Evolutionary conservation across 2,888 invertebrate species (phyloP), one percentile per base, ranked within the genome.

Genomic region (Sinhomidia bicolor): DNA sequence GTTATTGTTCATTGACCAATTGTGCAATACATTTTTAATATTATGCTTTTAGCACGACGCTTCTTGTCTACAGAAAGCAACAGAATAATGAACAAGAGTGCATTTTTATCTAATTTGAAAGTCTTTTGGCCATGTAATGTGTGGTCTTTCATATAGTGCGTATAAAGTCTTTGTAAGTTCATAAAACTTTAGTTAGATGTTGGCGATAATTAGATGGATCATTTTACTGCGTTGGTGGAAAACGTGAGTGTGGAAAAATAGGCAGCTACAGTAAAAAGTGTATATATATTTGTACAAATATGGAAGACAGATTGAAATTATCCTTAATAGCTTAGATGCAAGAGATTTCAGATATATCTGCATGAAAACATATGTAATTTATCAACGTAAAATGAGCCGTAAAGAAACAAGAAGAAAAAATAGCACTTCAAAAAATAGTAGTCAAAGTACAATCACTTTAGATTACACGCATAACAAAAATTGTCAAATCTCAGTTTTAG

Each of bases 21-120:
- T 26, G 57, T 57, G 14, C n/a, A 10, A n/a, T 14, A 26, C 23
- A 29, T 23, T 29, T 23, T 57, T 57, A 51, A 17, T 57, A 23
- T 23, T 23, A 7, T 57, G 20, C 4, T 62, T 17, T 57, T 2
- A 17, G 3, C 7, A 62, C 62, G 7, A 10, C 62, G n/a, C 62
- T 9, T 9, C 62, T 57, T 20, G 7, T 23, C 20, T 1, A 62
- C 62, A 20, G 9, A 57, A 23, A 23, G 1, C 3, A 23, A 10
- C 17, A 54, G 23, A 60, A 60, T 60, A 29, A 62, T 29, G 4
- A 62, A n/a, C 9, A 62, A 5, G 26, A 47, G 7, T 26, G 26
- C 47, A 51, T 26, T 76, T 76, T 47, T 47, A 47, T 76, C 44
- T 51, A 76, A 76, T 76, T 47, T 76, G 51, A 44, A 47, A 76